Percentiles rank a stretch among this genome's conserved stretches.
Conservation (phyloP, 2,888 invertebrate species). For the Netelia virgata region DNA sequence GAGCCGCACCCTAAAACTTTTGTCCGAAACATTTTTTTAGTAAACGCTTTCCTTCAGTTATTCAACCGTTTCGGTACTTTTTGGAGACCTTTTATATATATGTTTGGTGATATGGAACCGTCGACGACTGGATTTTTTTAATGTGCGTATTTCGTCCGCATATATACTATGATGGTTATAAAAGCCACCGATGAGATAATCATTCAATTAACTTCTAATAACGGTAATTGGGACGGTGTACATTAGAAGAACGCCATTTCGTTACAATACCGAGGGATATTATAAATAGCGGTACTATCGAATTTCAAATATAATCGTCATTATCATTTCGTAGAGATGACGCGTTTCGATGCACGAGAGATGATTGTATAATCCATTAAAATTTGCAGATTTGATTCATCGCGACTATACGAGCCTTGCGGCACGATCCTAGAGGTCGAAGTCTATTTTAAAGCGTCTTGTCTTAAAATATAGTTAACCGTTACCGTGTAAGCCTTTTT, state of each 20-base stretch:
- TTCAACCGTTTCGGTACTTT: no score
- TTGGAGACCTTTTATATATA: not conserved
- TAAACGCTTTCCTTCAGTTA: no score
- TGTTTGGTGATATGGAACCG: not conserved
- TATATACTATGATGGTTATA: not conserved
- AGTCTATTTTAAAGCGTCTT: no score
- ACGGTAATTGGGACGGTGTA: constrained; percentile 33
- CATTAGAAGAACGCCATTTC: constrained; percentile 27
- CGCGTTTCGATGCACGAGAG: not conserved
- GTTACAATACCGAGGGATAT: not conserved
- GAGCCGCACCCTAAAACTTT: no score
- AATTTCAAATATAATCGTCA: constrained; percentile 12
- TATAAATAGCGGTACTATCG: constrained; percentile 6
- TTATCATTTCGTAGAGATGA: constrained; percentile 2
- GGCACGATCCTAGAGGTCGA: no score
- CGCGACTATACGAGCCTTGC: no score
- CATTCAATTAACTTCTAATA: constrained; percentile 56
- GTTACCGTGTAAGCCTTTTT: no score
- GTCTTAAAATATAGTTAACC: no score
- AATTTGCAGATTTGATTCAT: no score
- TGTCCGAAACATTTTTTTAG: no score
- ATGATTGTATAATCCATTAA: no score
- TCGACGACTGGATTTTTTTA: constrained; percentile 1
- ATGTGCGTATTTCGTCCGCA: constrained; percentile 14
- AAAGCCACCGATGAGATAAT: constrained; percentile 20